Conservation (phyloP, 2,888 invertebrate genomes). For the Didymodactylos carnosus region DNA sequence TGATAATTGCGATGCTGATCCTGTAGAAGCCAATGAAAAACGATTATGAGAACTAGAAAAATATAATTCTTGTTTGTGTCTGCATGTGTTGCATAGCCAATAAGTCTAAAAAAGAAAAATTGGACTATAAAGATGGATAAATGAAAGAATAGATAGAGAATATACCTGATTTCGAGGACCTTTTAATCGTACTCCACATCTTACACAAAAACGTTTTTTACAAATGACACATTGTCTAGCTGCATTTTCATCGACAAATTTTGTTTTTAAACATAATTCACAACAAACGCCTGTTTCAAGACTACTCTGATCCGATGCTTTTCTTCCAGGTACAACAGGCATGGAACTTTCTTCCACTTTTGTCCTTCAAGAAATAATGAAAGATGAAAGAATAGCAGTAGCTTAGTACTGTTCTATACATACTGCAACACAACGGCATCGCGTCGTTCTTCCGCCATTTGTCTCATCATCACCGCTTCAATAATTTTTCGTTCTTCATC, state of each 20-base stretch:
- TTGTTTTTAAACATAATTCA: conserved; percentile 13
- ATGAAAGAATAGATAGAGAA: background rate
- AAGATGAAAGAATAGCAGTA: background rate
- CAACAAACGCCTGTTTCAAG: conserved; percentile 10
- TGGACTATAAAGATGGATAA: background rate
- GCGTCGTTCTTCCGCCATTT: conserved; percentile 10
- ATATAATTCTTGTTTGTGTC: conserved; percentile 72
- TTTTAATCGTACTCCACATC: conserved; percentile 5
- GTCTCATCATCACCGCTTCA: conserved; percentile 5
- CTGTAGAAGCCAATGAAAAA: background rate
- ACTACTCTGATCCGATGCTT: too few relatives aligned
- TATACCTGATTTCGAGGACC: background rate
- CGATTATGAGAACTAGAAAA: background rate
- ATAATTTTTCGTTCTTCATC: conserved; percentile 12
- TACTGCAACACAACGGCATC: background rate
- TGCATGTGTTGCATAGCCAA: conserved; percentile 95
- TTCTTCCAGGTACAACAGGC: background rate
- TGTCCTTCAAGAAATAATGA: background rate
- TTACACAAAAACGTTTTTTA: conserved; percentile 12
- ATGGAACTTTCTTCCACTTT: background rate
- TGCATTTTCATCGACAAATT: conserved; percentile 5
- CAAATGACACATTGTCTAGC: conserved; percentile 7
- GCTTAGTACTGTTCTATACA: background rate
- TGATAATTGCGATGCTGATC: background rate
- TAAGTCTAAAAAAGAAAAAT: conserved; percentile 59